These are phyloP conservation scores for Barnardius zonarius DNA, from an alignment of 2,113 vertebrate species.

Conservation along the genomic window DNA sequence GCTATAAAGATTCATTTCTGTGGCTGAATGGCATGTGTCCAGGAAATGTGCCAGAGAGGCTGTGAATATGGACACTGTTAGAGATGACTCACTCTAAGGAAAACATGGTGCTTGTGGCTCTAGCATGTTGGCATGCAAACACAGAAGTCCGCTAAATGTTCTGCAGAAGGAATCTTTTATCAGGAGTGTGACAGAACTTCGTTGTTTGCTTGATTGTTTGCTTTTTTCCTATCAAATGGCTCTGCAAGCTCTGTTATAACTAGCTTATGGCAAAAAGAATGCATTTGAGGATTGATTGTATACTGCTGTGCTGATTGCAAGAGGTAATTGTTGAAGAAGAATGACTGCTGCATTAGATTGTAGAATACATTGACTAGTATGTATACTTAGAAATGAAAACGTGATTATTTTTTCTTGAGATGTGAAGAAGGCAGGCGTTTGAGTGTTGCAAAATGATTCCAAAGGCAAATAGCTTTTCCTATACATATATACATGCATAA, in stretches of 20 bases:
- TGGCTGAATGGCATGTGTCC: background rate
- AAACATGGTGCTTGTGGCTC: background rate
- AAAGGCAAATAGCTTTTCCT: background rate
- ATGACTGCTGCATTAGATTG: background rate
- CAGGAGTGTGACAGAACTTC: background rate
- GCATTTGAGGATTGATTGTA: background rate
- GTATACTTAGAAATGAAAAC: background rate
- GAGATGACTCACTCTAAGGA: background rate
- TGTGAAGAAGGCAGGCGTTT: background rate
- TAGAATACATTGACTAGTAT: background rate
- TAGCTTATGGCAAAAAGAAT: background rate
- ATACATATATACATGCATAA: background rate
- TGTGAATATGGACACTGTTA: conserved; percentile 21
- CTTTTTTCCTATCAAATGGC: background rate
- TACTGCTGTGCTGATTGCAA: background rate
- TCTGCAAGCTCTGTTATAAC: background rate
- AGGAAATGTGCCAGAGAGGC: background rate
- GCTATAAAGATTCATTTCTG: background rate
- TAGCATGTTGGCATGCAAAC: conserved; percentile 26
- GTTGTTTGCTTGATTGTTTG: background rate
- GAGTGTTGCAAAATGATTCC: background rate
- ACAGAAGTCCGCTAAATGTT: background rate
- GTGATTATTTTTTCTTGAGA: background rate
- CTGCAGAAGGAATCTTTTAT: background rate
- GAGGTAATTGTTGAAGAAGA: background rate